Evolutionary conservation across 2,888 invertebrate species (phyloP).

Genomic region (Limnephilus auricula): DNA sequence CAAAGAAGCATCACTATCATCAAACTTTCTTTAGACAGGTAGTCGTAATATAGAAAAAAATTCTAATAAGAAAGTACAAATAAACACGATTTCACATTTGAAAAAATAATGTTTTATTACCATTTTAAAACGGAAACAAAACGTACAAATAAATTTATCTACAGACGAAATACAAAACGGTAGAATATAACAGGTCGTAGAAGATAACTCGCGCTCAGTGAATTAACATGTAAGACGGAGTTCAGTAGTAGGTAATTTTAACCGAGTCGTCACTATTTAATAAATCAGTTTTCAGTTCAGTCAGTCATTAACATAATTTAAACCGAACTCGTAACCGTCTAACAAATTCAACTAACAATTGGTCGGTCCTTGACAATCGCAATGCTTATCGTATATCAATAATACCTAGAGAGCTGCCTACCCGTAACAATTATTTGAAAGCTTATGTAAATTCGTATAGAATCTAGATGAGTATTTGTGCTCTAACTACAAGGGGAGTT

Average conservation of each 20-base stretch:
- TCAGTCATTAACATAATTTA: neutral
- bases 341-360: neutral
- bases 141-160: too few relatives aligned
- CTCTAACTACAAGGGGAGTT: conserved; percentile 59
- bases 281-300: neutral
- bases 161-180: too few relatives aligned
- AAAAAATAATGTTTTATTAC: too few relatives aligned
- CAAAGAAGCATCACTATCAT: too few relatives aligned
- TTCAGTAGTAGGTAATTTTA: neutral
- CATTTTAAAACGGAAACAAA: too few relatives aligned
- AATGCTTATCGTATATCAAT: conserved; percentile 35
- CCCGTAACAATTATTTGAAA: conserved; percentile 51
- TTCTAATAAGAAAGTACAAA: too few relatives aligned
- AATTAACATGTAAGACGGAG: too few relatives aligned
- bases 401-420: conserved; percentile 3
- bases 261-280: neutral
- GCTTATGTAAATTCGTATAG: conserved; percentile 63
- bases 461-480: conserved; percentile 58
- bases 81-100: too few relatives aligned
- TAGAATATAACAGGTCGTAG: too few relatives aligned
- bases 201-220: too few relatives aligned
- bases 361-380: neutral
- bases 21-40: too few relatives aligned
- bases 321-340: neutral
- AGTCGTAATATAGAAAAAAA: too few relatives aligned